Evolutionary conservation across 92 coral and sea anemone genomes (phyloP).

Genomic region (Phenganax subtilis): DNA sequence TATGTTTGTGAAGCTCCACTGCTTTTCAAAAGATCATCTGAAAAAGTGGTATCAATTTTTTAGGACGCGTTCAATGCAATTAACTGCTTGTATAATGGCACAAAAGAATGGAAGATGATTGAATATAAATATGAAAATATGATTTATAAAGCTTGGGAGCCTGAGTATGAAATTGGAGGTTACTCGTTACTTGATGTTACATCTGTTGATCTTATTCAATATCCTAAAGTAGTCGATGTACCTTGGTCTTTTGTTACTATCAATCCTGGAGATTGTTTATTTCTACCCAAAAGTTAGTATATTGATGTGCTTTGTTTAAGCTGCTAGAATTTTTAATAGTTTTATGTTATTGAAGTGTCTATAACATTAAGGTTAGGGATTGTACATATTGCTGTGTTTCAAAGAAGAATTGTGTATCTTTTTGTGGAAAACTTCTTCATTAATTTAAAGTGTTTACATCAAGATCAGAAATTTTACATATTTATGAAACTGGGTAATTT

Average conservation of each 20-base stretch:
- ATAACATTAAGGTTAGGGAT: not conserved
- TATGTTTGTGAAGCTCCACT: no score
- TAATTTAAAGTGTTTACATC: no score
- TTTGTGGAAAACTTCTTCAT: no score
- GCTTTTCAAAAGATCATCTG: not conserved
- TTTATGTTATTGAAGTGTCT: not conserved
- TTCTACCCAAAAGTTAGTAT: slow-evolving; percentile 84
- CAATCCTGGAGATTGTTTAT: slow-evolving; percentile 82
- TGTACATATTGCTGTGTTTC: no score
- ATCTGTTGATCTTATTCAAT: slow-evolving; percentile 63
- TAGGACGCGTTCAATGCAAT: slow-evolving; percentile 90
- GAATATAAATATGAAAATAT: slow-evolving; percentile 77
- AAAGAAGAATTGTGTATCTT: no score
- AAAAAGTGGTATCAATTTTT: not conserved
- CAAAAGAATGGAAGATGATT: slow-evolving; percentile 91
- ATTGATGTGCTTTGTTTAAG: not conserved
- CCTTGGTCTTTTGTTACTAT: slow-evolving; percentile 78
- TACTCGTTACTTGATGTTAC: slow-evolving; percentile 66
- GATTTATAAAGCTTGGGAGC: slow-evolving; percentile 96
- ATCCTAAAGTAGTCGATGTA: slow-evolving; percentile 56
- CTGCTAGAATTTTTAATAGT: not conserved
- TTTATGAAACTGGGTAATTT: no score
- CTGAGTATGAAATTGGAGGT: slow-evolving; percentile 77
- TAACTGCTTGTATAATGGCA: slow-evolving; percentile 85
- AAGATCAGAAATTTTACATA: no score